phyloP scores from a whole-genome alignment of 2,888 invertebrate genomes.

The Balanococcus diminutus region DNA sequence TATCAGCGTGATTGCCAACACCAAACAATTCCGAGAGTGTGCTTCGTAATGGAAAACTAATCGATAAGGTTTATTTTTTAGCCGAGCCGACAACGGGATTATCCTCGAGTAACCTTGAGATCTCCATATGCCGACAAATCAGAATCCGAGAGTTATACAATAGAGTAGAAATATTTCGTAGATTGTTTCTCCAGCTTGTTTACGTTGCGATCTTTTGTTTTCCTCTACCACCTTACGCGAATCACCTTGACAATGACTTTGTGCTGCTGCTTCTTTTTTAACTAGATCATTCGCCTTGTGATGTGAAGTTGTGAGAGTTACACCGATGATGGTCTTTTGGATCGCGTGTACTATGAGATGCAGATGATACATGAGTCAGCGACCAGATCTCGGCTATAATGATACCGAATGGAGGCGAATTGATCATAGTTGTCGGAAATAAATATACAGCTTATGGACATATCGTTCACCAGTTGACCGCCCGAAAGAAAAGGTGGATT shows the following conservation, averaged over 20 bases:
- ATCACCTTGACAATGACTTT: constrained; percentile 32
- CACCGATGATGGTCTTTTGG: background rate
- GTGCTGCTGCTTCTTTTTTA: constrained; percentile 2
- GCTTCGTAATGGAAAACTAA: background rate
- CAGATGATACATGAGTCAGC: background rate
- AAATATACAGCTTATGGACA: background rate
- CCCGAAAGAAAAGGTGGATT: background rate
- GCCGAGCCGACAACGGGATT: background rate
- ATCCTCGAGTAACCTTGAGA: constrained; percentile 14
- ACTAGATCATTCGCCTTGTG: constrained; percentile 17
- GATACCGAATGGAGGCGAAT: background rate
- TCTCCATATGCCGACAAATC: background rate
- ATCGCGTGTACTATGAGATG: background rate
- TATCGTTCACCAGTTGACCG: background rate
- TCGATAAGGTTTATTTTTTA: background rate
- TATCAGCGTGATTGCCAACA: background rate
- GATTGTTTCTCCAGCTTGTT: constrained; percentile 6
- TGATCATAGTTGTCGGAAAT: background rate
- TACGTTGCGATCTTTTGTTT: constrained; percentile 4
- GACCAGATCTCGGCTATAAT: background rate
- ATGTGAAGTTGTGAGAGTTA: background rate
- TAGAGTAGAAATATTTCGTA: background rate
- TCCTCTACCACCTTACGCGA: constrained; percentile 15
- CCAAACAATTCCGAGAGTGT: background rate
- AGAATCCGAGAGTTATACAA: background rate